Evolutionary conservation across 2,888 invertebrate genomes (phyloP).

Genomic region (Tetragonisca angustula): DNA sequence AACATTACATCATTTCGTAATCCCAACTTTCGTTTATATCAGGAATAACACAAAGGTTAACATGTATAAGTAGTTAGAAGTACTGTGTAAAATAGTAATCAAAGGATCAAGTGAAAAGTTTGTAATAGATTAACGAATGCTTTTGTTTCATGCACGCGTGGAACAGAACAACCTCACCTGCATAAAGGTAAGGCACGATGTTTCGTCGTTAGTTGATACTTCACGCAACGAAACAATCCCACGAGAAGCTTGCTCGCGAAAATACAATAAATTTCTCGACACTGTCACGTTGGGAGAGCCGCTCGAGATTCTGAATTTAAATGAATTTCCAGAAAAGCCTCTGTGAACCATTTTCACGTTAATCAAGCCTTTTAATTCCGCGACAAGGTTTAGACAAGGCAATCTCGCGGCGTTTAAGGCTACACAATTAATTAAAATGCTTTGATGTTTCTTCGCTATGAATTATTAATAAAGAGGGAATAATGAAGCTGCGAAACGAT

Average conservation of each 20-base stretch:
- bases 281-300: not conserved
- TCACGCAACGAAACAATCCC: not conserved
- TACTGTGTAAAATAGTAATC: not conserved
- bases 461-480: slow-evolving; percentile 2
- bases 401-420: slow-evolving; percentile 14
- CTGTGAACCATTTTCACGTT: not conserved
- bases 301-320: not conserved
- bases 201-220: not conserved
- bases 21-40: no score
- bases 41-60: no score
- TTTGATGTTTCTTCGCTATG: not conserved
- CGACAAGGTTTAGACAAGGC: slow-evolving; percentile 4
- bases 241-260: not conserved
- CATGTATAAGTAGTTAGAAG: no score
- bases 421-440: slow-evolving; percentile 4
- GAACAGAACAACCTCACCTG: slow-evolving; percentile 89
- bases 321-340: not conserved
- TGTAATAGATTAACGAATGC: not conserved
- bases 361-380: slow-evolving; percentile 16
- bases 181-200: slow-evolving; percentile 87
- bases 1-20: no score
- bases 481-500: not conserved
- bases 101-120: not conserved
- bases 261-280: not conserved
- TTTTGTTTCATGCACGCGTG: slow-evolving; percentile 55